Evolutionary conservation across 2,113 vertebrate genomes (phyloP).

Genomic region (Eublepharis macularius): DNA sequence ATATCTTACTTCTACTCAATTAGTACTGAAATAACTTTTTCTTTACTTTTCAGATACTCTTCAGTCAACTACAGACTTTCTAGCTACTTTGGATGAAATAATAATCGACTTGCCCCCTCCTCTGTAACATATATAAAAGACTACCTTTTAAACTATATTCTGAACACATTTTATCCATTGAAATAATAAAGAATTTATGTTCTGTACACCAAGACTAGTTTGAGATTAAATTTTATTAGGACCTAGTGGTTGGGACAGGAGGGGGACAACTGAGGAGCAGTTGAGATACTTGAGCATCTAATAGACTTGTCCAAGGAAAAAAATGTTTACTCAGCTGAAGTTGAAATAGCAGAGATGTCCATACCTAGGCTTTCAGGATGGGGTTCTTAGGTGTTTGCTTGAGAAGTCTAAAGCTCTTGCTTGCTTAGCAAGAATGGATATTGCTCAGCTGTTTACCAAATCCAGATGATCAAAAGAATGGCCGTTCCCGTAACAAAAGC

Average conservation of each 20-base stretch:
- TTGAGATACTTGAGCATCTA: not conserved
- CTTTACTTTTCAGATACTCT: conserved; percentile 60
- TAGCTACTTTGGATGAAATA: conserved; percentile 70
- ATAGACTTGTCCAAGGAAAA: not conserved
- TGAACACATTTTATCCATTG: not conserved
- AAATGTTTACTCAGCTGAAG: not conserved
- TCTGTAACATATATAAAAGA: conserved; percentile 33
- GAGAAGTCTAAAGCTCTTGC: not conserved
- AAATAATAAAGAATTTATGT: not conserved
- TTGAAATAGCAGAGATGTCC: not conserved
- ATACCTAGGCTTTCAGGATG: not conserved
- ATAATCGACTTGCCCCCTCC: conserved; percentile 71
- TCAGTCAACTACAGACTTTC: conserved; percentile 65
- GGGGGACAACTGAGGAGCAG: no score
- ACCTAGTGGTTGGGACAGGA: not conserved
- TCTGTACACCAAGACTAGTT: not conserved
- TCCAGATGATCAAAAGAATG: no score
- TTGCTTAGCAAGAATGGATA: not conserved
- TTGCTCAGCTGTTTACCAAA: not conserved
- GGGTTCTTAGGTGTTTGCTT: no score
- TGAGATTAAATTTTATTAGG: not conserved
- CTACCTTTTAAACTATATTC: conserved; percentile 33
- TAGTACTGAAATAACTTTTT: conserved; percentile 7
- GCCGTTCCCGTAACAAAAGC: no score
- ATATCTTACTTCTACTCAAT: no score